These are phyloP conservation scores for Lissocephala sabroskyi DNA, from an alignment of 2,888 invertebrate species.

Conservation along the genomic window DNA sequence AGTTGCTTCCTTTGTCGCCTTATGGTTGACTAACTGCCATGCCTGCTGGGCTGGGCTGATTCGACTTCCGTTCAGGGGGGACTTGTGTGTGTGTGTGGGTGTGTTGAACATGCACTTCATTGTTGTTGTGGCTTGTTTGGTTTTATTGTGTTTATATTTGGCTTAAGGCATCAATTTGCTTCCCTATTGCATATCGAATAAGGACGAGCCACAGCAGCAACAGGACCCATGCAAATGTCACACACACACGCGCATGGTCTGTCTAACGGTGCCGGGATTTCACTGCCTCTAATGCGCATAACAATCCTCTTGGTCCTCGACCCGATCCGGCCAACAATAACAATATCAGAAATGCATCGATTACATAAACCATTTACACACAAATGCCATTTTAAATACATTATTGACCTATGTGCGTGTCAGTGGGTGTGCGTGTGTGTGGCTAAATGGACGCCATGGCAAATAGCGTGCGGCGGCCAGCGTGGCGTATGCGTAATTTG, in stretches of 20 bases:
- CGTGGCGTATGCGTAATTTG: constrained; percentile 49
- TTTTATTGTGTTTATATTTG: constrained; percentile 64
- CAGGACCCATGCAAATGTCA: constrained; percentile 5
- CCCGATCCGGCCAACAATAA: background rate
- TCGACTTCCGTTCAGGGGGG: constrained; percentile 6
- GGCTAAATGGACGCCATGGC: no score
- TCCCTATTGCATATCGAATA: constrained; percentile 36
- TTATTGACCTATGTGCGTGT: constrained; percentile 34
- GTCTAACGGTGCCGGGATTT: no score
- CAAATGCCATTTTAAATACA: constrained; percentile 62
- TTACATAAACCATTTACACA: constrained; percentile 62
- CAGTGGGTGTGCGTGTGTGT: no score
- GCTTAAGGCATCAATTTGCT: constrained; percentile 62
- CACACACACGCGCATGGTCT: background rate
- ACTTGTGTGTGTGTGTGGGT: constrained; percentile 10
- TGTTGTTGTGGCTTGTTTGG: constrained; percentile 61
- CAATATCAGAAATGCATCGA: constrained; percentile 42
- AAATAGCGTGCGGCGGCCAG: constrained; percentile 25
- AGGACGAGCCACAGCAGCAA: constrained; percentile 17
- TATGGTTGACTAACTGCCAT: constrained; percentile 50
- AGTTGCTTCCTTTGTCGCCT: constrained; percentile 17
- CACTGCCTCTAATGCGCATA: no score
- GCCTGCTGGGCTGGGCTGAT: constrained; percentile 11
- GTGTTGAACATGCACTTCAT: constrained; percentile 25
- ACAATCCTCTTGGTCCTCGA: no score